Conservation (phyloP, 2,888 invertebrate species). For the Margaritifera margaritifera region DNA sequence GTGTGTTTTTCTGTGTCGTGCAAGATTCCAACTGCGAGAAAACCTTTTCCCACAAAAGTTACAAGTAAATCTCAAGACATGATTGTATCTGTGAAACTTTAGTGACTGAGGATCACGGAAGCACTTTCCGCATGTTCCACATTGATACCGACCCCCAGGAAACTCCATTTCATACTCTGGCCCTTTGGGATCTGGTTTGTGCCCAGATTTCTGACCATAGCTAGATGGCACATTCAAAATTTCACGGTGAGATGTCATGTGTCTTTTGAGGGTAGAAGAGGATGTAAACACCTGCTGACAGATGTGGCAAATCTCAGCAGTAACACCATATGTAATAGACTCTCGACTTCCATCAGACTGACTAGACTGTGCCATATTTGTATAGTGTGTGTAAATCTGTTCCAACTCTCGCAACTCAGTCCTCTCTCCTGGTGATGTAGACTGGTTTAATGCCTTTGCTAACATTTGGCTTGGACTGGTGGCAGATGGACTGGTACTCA, state of each 20-base stretch:
- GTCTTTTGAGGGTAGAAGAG: conserved; percentile 31
- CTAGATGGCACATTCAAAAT: conserved; percentile 25
- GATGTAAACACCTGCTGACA: conserved; percentile 42
- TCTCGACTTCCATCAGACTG: no score
- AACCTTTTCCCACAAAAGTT: conserved; percentile 51
- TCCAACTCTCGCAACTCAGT: no score
- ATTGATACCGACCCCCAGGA: conserved; percentile 34
- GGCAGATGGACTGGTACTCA: no score
- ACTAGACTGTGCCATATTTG: no score
- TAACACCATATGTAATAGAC: no score
- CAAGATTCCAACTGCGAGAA: conserved; percentile 50
- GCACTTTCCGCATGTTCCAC: conserved; percentile 49
- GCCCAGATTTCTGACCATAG: conserved; percentile 29
- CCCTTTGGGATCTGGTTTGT: conserved; percentile 6
- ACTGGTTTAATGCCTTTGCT: no score
- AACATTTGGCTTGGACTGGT: no score
- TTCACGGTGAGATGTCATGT: conserved; percentile 41
- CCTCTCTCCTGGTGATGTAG: no score
- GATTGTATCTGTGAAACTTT: conserved; percentile 52
- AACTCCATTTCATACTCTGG: conserved; percentile 27
- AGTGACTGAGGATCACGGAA: conserved; percentile 48
- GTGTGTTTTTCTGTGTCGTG: conserved; percentile 49
- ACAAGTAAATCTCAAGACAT: conserved; percentile 46
- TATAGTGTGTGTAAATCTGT: no score
- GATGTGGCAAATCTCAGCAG: conserved; percentile 26